Evolutionary conservation across 2,888 invertebrate genomes (phyloP), one percentile per base, ranked within the genome.

Genomic region (Unio delphinus): DNA sequence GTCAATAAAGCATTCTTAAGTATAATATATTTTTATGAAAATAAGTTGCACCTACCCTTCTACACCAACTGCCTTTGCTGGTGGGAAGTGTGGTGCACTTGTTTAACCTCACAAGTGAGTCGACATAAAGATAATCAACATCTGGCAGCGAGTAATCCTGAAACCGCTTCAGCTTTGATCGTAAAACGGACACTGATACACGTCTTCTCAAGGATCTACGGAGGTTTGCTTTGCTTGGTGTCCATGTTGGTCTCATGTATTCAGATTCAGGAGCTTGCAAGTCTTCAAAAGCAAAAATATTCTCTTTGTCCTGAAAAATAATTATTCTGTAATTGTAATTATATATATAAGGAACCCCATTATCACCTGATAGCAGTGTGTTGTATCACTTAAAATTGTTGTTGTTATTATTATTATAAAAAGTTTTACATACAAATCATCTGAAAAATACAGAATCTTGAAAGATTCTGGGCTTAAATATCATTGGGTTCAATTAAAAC

Each of bases 121-220:
- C 3, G 15, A 45, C 15, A 15, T 45, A 45, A 15, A 45, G 3
- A 15, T 3, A 11, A 15, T 45, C 45, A 15, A 15, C 45, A 11
- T 15, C 45, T 1, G 81, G 79, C 18, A 83, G 68, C 1, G 81
- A 82, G 64, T 83, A 83, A 64, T 83, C 83, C 59, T 81, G 80
- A 0, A 79, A 74, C 26, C 72, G 74, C 65, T 77, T 80, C 81
- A 83, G 75, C 69, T 81, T 82, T 67, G 77, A 80, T 55, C 75
- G 70, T 78, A 79, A 79, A 30, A 83, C 71, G 2, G 73, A 78
- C 70, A 75, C 74, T 6, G 81, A 80, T 4, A 83, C 74, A 8
- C 80, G 69, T n/a, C 80, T 65, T 23, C 76, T 68, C 17, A 82
- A 66, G 30, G 80, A 78, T n/a, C 79, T 66, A 2, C 76, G 70